Percentiles rank a stretch among this genome's conserved stretches.
Conservation (phyloP, 2,888 invertebrate species). For the Nomada fucata region DNA sequence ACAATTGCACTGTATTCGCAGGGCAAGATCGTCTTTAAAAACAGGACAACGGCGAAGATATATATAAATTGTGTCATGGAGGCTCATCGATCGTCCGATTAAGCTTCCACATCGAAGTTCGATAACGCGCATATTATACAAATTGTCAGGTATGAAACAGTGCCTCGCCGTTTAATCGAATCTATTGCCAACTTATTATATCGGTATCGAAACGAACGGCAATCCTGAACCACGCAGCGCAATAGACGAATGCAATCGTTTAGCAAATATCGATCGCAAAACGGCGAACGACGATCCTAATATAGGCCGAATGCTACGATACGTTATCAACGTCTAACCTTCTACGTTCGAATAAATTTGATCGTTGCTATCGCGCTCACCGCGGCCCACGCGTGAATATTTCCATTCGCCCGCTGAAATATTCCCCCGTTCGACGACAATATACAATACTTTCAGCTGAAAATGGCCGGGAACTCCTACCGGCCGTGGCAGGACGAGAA, state of each 20-base stretch:
- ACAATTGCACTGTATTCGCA: too few relatives aligned
- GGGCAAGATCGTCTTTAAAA: too few relatives aligned
- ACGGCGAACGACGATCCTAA: conserved; percentile 10
- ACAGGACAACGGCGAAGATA: too few relatives aligned
- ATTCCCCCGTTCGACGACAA: neutral
- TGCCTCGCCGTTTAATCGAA: neutral
- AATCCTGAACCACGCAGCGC: neutral
- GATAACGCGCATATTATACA: too few relatives aligned
- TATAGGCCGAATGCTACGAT: neutral
- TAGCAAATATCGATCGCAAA: conserved; percentile 16
- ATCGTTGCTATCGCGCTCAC: conserved; percentile 1
- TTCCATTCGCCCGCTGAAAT: conserved; percentile 7
- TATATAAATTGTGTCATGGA: too few relatives aligned
- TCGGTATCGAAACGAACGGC: neutral
- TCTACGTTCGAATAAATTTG: conserved; percentile 27
- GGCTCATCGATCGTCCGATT: too few relatives aligned
- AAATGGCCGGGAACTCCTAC: neutral
- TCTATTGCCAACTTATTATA: neutral
- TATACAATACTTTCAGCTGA: neutral
- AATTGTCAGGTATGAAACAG: too few relatives aligned
- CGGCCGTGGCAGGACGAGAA: neutral
- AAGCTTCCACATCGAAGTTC: too few relatives aligned
- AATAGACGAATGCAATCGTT: neutral
- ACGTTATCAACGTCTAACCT: conserved; percentile 26
- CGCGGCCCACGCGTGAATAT: conserved; percentile 8